A percentile compares a stretch with the other conserved stretches of the same genome.
phyloP scores from a whole-genome alignment of 1,140 invertebrate species.

The Solen grandis region DNA sequence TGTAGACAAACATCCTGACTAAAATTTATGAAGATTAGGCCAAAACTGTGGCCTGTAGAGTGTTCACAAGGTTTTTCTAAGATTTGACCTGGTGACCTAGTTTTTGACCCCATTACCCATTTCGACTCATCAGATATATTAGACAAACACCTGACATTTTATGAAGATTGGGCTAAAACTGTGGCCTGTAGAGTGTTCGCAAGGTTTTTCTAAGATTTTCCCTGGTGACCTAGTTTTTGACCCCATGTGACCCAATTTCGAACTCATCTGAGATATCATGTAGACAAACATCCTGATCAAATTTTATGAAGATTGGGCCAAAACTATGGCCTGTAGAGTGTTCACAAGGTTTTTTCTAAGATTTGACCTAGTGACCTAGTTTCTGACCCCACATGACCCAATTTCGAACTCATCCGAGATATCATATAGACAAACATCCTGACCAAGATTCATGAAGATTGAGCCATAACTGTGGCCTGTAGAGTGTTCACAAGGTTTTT shows the following conservation, averaged over 20 bases:
- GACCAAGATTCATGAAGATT: too few relatives aligned
- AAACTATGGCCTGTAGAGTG: background rate
- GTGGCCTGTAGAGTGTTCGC: background rate
- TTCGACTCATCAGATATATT: background rate
- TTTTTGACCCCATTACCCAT: background rate
- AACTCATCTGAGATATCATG: background rate
- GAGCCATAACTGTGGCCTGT: too few relatives aligned
- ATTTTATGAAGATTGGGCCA: background rate
- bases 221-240: background rate
- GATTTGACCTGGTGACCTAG: background rate
- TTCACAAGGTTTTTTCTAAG: background rate
- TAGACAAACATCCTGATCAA: background rate
- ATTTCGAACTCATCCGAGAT: background rate
- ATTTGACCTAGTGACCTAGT: background rate
- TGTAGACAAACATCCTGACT: background rate
- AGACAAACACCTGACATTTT: background rate
- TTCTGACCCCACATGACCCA: background rate
- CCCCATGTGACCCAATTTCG: background rate
- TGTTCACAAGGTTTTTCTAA: background rate
- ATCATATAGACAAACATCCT: too few relatives aligned
- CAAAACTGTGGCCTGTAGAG: background rate
- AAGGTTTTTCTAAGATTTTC: background rate
- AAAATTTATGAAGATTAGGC: background rate
- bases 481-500: too few relatives aligned
- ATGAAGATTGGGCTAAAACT: background rate